Evolutionary conservation across 2,888 invertebrate genomes (phyloP).

Genomic region (Craniophora ligustri): DNA sequence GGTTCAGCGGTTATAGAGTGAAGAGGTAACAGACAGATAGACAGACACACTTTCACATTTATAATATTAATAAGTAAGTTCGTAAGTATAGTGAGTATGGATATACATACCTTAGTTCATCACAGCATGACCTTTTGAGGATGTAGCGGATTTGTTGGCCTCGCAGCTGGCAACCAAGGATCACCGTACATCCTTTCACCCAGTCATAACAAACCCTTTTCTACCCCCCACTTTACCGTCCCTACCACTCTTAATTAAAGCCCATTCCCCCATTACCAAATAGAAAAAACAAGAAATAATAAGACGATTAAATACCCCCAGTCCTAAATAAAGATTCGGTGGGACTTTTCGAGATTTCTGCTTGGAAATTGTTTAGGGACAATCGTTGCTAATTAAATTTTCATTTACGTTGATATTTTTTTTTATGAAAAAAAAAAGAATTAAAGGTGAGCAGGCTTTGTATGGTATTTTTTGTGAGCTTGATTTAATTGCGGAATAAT

Average conservation of each 20-base stretch:
- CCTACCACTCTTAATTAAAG: conserved; percentile 31
- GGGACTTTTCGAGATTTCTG: conserved; percentile 46
- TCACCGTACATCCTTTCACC: neutral
- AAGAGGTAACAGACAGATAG: no score
- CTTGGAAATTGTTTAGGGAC: conserved; percentile 46
- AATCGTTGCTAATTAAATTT: conserved; percentile 60
- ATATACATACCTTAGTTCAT: no score
- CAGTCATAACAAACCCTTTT: conserved; percentile 28
- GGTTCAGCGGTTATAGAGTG: no score
- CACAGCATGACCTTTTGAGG: no score
- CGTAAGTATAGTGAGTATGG: no score
- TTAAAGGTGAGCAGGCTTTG: conserved; percentile 26
- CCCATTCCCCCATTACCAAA: conserved; percentile 4
- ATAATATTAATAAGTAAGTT: no score
- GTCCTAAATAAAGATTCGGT: conserved; percentile 59
- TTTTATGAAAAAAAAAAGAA: conserved; percentile 41
- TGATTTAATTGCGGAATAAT: no score
- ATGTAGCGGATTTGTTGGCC: no score
- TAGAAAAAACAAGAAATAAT: conserved; percentile 45
- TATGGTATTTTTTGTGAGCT: conserved; percentile 40
- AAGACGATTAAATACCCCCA: conserved; percentile 46
- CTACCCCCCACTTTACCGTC: neutral
- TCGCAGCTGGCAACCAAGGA: no score
- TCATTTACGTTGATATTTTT: conserved; percentile 52
- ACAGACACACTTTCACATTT: no score